A percentile compares a stretch with the other conserved stretches of the same genome.
These are phyloP conservation scores for Theonella swinhoei DNA, from an alignment of 37 sponge, comb jelly and placozoan species.

Conservation along the genomic window DNA sequence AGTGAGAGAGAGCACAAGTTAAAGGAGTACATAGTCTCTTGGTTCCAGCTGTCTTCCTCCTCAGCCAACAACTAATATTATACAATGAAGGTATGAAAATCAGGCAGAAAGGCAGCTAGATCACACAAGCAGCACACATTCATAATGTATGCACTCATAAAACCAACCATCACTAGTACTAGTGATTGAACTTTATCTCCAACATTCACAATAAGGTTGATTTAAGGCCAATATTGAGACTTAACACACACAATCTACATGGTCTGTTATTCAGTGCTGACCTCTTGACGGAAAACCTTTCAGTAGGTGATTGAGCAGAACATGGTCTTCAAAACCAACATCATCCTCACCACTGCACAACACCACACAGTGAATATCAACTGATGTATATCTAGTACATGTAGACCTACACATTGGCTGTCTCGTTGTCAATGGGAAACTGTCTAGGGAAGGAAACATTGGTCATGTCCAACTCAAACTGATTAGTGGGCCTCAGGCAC, in stretches of 20 bases:
- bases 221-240: too few relatives aligned
- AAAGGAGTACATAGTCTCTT: not conserved
- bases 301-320: slow-evolving; percentile 69
- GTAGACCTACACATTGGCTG: not conserved
- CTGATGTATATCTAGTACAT: not conserved
- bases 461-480: slow-evolving; percentile 65
- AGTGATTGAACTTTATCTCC: too few relatives aligned
- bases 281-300: slow-evolving; percentile 66
- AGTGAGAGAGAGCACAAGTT: not conserved
- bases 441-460: slow-evolving; percentile 28
- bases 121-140: too few relatives aligned
- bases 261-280: too few relatives aligned
- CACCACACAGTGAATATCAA: not conserved
- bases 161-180: too few relatives aligned
- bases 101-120: too few relatives aligned
- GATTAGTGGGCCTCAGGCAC: slow-evolving; percentile 36
- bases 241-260: too few relatives aligned
- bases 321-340: slow-evolving; percentile 88
- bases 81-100: too few relatives aligned
- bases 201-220: too few relatives aligned
- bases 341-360: slow-evolving; percentile 43
- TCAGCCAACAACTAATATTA: too few relatives aligned
- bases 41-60: not conserved
- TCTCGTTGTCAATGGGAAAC: slow-evolving; percentile 88
- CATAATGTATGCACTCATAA: too few relatives aligned